A percentile compares a stretch with the other conserved stretches of the same genome.
Evolutionary conservation across 2,113 vertebrate genomes (phyloP).

Genomic region (Rhegmatorhina hoffmannsi): DNA sequence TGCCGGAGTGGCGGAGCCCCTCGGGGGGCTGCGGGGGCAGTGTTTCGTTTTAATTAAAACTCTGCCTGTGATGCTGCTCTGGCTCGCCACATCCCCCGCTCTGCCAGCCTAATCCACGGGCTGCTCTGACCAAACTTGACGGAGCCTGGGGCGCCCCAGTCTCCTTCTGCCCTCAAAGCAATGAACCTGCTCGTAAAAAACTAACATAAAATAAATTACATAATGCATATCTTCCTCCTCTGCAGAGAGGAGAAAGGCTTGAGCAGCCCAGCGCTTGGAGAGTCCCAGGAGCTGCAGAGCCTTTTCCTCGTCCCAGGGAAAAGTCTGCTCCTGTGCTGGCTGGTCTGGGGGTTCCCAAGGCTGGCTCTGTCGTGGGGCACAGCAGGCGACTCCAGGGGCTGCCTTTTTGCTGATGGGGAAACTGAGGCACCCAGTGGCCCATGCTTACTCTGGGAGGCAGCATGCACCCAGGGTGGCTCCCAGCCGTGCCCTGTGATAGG

Average conservation of each 20-base stretch:
- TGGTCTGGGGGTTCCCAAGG: fast-evolving
- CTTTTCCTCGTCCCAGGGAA: too few species aligned
- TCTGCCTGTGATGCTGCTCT: neutral
- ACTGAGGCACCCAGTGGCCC: neutral
- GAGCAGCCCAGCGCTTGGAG: neutral
- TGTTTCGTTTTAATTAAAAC: neutral
- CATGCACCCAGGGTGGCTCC: neutral
- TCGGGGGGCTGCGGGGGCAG: neutral
- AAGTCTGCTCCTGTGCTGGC: neutral
- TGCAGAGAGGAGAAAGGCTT: neutral
- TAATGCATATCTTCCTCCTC: neutral
- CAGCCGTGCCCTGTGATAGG: fast-evolving
- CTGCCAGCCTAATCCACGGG: neutral
- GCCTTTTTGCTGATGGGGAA: neutral
- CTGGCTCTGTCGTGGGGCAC: neutral
- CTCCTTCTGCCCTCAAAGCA: neutral
- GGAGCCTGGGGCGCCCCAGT: fast-evolving
- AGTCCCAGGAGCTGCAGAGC: fast-evolving
- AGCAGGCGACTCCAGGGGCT: neutral
- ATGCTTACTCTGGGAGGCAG: fast-evolving
- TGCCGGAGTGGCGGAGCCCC: neutral
- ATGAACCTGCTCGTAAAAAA: neutral
- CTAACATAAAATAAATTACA: neutral
- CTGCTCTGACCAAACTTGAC: neutral
- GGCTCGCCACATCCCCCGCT: neutral